phyloP scores from a whole-genome alignment of 2,888 invertebrate genomes.

The Lochmaea capreae region DNA sequence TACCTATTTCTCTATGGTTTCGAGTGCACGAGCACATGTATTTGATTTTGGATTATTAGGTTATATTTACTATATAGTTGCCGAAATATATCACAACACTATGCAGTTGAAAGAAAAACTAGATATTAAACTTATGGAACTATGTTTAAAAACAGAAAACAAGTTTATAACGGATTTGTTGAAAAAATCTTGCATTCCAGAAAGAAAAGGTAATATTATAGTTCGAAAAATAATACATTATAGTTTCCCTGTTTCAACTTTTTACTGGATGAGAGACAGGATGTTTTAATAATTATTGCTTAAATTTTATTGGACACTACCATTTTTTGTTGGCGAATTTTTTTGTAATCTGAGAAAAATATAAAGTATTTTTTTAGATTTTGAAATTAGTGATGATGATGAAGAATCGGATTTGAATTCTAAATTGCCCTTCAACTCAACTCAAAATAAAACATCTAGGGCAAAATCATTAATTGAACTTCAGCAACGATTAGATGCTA shows the following conservation, averaged over 20 bases:
- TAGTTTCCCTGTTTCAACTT: too few relatives aligned
- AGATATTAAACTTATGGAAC: constrained; percentile 61
- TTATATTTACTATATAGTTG: background rate
- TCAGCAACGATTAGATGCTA: constrained; percentile 72
- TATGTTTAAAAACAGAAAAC: constrained; percentile 69
- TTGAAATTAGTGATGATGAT: constrained; percentile 57
- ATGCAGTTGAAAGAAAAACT: constrained; percentile 58
- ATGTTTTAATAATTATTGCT: too few relatives aligned
- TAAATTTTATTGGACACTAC: too few relatives aligned
- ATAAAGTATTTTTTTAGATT: constrained; percentile 38
- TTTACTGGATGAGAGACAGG: too few relatives aligned
- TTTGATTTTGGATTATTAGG: background rate
- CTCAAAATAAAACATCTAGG: constrained; percentile 61
- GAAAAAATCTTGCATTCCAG: constrained; percentile 69
- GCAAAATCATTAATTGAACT: constrained; percentile 75
- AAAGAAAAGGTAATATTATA: constrained; percentile 49
- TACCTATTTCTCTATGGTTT: too few relatives aligned
- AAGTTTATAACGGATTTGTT: constrained; percentile 72
- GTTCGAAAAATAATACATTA: too few relatives aligned
- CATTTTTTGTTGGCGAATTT: background rate
- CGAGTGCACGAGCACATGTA: background rate
- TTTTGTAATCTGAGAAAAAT: background rate
- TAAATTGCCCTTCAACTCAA: constrained; percentile 53
- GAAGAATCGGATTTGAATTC: constrained; percentile 62
- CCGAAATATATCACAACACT: constrained; percentile 31